Base-by-base conservation (phyloP, 2,797 vertebrate species). In the Phataginus tetradactyla region DNA sequence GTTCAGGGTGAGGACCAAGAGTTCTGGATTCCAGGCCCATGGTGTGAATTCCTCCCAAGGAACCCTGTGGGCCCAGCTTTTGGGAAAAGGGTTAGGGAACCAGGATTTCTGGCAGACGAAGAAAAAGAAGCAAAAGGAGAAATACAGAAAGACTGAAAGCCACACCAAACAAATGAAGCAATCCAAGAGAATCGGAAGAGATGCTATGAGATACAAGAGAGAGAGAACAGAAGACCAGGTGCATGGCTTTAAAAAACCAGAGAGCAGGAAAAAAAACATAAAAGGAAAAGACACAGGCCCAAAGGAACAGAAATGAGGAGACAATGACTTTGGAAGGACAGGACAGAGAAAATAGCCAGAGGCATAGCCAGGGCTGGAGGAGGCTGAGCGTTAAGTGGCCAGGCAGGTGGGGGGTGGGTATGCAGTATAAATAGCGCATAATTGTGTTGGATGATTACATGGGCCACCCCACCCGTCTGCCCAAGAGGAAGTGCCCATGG, bases 381-480 rank as follows among this genome's bases (percentile, higher is more conserved):
- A 87, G 95, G 94, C 72, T 49, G 84, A 97, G 94, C 89, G 96
- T 96, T 51, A 89, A 69, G 79, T 29, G 2, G 92, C 86, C 55
- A 79, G 86, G 97, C 95, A 96, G 97, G 97, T 96, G 95, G 95
- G 96, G 97, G 91, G 91, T 2, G 32, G 96, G 96, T 91, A 87
- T 6, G 32, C 66, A 91, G 90, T 97, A 98, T 96, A 97, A 97
- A 98, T 97, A 98, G 98, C 51, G 11, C 96, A 95, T 97, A 97
- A 98, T 97, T 98, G 97, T 96, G 96, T 96, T 83, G 34, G 91
- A 94, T 96, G 97, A 98, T 97, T 98, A 97, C 97, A 96, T 34
- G 86, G 94, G 97, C 95, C 97, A 97, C 97, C 97, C 98, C 98
- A 94, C 97, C 97, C 96, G 96, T 97, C 98, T 97, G 97, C 97